Percentiles rank a stretch among this genome's conserved stretches.
Evolutionary conservation across 2,113 vertebrate species (phyloP).

Genomic region (Amblyornis subalaris): DNA sequence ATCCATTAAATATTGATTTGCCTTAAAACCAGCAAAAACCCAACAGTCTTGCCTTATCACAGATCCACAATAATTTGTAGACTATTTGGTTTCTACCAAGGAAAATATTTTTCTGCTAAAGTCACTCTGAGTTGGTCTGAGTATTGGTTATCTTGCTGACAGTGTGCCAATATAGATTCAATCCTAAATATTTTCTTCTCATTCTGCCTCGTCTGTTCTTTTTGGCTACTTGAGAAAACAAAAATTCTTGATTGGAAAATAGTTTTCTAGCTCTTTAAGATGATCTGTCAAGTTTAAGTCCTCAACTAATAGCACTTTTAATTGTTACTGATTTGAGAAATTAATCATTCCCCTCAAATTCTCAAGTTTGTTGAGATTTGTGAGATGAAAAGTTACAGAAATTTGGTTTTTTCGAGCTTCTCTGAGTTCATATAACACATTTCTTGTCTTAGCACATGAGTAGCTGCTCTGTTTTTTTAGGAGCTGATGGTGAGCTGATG

Average conservation of each 20-base stretch:
- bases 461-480: not conserved
- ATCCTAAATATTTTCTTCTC: not conserved
- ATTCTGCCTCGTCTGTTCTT: not conserved
- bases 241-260: not conserved
- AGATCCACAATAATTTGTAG: not conserved
- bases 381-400: not conserved
- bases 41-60: not conserved
- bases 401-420: not conserved
- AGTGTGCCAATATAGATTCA: not conserved
- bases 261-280: not conserved
- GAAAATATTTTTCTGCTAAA: not conserved
- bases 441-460: not conserved
- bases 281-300: not conserved
- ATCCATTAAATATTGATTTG: not conserved
- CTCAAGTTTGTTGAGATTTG: not conserved
- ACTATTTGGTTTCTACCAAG: not conserved
- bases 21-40: not conserved
- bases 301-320: not conserved
- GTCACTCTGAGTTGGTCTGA: not conserved
- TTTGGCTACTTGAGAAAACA: not conserved
- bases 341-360: not conserved
- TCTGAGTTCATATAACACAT: not conserved
- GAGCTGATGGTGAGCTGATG: not conserved
- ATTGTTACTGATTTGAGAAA: not conserved
- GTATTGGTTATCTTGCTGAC: not conserved